Evolutionary conservation across 2,113 vertebrate species (phyloP).

Genomic region (Sclerurus mexicanus): DNA sequence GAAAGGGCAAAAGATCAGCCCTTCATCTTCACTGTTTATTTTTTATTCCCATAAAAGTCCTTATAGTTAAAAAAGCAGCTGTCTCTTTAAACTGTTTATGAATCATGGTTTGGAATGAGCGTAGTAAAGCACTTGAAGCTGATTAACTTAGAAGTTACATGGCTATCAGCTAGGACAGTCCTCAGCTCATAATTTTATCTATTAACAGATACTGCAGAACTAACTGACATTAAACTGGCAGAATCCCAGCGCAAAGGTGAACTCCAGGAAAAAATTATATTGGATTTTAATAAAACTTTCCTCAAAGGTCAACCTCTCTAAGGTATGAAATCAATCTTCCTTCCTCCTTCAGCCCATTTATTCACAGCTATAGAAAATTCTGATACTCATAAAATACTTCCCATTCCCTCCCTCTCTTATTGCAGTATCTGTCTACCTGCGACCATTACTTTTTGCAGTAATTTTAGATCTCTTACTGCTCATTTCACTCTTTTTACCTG

Average conservation of each 20-base stretch:
- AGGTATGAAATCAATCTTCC: constrained; percentile 28
- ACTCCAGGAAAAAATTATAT: background rate
- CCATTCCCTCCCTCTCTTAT: background rate
- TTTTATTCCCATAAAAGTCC: background rate
- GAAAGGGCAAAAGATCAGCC: background rate
- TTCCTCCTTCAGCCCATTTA: background rate
- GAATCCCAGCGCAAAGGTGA: background rate
- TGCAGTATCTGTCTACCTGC: background rate
- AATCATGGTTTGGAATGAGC: background rate
- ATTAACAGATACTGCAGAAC: background rate
- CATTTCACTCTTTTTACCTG: background rate
- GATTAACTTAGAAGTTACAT: background rate
- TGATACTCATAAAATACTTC: background rate
- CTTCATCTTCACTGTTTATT: background rate
- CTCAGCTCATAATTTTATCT: background rate
- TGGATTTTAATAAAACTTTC: constrained; percentile 46
- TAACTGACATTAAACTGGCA: constrained; percentile 7
- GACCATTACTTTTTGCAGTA: background rate
- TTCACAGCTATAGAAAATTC: background rate
- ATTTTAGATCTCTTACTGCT: background rate
- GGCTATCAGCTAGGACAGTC: background rate
- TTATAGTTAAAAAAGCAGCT: background rate
- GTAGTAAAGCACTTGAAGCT: background rate
- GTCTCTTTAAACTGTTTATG: background rate
- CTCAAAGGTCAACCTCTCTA: constrained; percentile 24